Evolutionary conservation across 2,888 invertebrate species (phyloP).

Genomic region (Silvanus unidentatus): DNA sequence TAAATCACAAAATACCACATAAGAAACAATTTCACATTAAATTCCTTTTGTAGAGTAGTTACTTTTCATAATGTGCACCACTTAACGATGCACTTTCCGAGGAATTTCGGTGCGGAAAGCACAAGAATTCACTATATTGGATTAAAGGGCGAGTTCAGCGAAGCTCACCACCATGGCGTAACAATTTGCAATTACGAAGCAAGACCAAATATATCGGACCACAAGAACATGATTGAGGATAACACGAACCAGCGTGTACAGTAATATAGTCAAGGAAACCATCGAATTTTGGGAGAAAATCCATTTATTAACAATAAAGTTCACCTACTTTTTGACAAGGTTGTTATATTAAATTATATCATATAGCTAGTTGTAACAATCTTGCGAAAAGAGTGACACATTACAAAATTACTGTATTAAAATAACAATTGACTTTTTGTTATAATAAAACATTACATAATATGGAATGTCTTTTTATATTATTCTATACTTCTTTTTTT

Average conservation of each 20-base stretch:
- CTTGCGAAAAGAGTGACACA: constrained; percentile 2
- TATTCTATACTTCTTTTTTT: neutral
- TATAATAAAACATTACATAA: neutral
- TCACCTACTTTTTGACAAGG: constrained; percentile 15
- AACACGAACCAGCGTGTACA: constrained; percentile 56
- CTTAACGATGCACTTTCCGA: constrained; percentile 84
- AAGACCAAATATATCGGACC: constrained; percentile 78
- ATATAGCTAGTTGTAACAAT: neutral
- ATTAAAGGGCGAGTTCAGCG: constrained; percentile 85
- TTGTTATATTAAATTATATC: neutral
- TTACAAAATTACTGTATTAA: constrained; percentile 28
- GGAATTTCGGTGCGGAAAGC: constrained; percentile 79
- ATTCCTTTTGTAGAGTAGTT: constrained; percentile 65
- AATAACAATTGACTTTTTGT: constrained; percentile 32
- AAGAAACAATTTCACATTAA: neutral
- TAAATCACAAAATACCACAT: constrained; percentile 44
- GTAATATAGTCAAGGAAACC: neutral
- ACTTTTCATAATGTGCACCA: constrained; percentile 87
- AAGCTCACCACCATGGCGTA: constrained; percentile 80
- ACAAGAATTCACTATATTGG: constrained; percentile 92
- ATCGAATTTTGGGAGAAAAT: constrained; percentile 4
- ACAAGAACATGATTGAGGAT: constrained; percentile 65
- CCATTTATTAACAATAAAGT: constrained; percentile 31
- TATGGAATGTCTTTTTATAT: neutral
- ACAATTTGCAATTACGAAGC: constrained; percentile 89